Conservation (phyloP, 2,113 vertebrate genomes). For the Sinocyclocheilus maitianheensis region DNA sequence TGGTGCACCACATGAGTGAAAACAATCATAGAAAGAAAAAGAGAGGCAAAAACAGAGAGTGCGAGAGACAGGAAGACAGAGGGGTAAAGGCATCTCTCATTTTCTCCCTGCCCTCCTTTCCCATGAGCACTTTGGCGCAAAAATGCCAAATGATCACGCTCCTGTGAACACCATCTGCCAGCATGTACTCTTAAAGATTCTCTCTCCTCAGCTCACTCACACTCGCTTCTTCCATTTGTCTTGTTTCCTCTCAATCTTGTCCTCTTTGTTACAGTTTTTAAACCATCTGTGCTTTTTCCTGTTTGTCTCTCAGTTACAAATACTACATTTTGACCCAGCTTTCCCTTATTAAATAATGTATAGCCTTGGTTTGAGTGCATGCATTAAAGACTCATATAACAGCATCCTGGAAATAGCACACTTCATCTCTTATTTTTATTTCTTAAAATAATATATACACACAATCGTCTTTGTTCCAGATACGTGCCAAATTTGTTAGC, state of each 20-base stretch:
- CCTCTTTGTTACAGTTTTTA: conserved; percentile 53
- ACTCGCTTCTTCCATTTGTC: conserved; percentile 58
- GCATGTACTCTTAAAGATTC: conserved; percentile 66
- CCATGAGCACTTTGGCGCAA: conserved; percentile 68
- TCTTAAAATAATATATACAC: neutral
- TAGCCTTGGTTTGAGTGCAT: conserved; percentile 16
- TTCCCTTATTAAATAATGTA: conserved; percentile 29
- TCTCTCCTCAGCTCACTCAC: conserved; percentile 58
- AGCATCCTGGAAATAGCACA: conserved; percentile 16
- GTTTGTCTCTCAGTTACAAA: conserved; percentile 44
- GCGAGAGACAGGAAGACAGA: conserved; percentile 2
- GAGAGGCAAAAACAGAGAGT: neutral
- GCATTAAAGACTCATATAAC: conserved; percentile 22
- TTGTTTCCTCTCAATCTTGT: conserved; percentile 50
- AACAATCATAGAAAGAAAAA: conserved; percentile 27
- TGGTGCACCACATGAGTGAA: conserved; percentile 36
- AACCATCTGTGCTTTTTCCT: conserved; percentile 47
- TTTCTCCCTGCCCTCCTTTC: conserved; percentile 40
- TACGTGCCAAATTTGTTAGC: conserved; percentile 10
- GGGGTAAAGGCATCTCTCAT: conserved; percentile 8
- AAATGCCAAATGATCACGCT: conserved; percentile 75
- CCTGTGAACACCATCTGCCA: conserved; percentile 79
- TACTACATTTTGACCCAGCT: conserved; percentile 25
- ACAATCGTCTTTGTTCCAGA: neutral
- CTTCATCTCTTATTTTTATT: conserved; percentile 6